phyloP scores from a whole-genome alignment of 2,888 invertebrate species.

The Dioctria linearis region DNA sequence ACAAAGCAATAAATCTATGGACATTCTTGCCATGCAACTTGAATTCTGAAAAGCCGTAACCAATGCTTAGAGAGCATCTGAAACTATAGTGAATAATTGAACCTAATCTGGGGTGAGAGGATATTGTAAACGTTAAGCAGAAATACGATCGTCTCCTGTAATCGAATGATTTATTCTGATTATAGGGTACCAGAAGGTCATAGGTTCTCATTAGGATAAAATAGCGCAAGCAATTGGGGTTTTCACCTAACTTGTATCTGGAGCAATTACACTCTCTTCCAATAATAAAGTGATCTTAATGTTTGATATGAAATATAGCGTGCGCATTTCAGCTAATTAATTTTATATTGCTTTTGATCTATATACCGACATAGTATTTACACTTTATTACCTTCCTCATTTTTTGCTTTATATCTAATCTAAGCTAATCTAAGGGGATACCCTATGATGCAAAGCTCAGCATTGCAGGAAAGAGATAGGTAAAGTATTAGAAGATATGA shows the following conservation, averaged over 20 bases:
- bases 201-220: neutral
- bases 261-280: neutral
- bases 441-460: no score
- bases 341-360: no score
- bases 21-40: neutral
- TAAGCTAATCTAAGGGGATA: no score
- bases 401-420: no score
- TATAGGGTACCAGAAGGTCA: neutral
- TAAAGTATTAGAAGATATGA: no score
- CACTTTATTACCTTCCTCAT: no score
- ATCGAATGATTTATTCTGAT: constrained; percentile 3
- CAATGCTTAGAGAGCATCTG: neutral
- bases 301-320: no score
- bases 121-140: neutral
- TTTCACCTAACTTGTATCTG: neutral
- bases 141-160: neutral
- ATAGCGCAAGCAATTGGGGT: neutral
- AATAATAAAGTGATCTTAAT: no score
- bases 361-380: no score
- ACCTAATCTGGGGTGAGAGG: neutral
- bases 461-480: no score
- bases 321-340: no score
- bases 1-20: neutral
- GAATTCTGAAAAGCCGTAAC: neutral
- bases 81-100: neutral